Evolutionary conservation across 1,140 invertebrate species (phyloP), one percentile per base, ranked within the genome.

Genomic region (Fragariocoptes setiger): DNA sequence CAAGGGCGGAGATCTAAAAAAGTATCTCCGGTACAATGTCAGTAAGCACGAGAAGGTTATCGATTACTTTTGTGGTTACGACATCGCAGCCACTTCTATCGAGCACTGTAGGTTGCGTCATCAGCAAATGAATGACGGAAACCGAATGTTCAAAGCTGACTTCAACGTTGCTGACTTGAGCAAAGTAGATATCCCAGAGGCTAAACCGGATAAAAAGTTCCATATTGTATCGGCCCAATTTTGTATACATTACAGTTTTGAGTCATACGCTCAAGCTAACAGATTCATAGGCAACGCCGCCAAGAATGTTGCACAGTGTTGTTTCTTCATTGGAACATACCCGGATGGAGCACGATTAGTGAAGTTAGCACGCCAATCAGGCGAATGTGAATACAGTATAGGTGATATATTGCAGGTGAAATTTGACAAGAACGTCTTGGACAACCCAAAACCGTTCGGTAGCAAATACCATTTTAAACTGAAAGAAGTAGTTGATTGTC

Each of bases 141-240:
- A 47, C 36, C 39, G 40, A 25, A 42, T 31, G 18, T 94, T 76
- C 54, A 60, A 66, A n/a, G 77, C 82, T 12, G 74, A 92, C 57
- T 92, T 94, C 54, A 71, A 95, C 52, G 63, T 70, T 38, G 76
- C 76, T 20, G 88, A 97, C 55, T 82, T 76, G 49, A 80, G 79
- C 20, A 77, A 72, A 63, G 74, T 78, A 47, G 42, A 44, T 38
- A 37, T 46, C 40, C 31, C 43, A 18, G 21, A 41, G 1, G 25
- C 8, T 8, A 70, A 80, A 56, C 65, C 70, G 3, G 69, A 70
- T 25, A 66, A 73, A 14, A 63, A 69, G 50, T 66, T 97, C 52
- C 78, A 97, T 57, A 49, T 99, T 3, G 76, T 82, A 0, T 90
- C 79, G 51, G 90, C 83, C 56, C 92, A 99, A 58, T 99, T 99